Evolutionary conservation across 2,797 vertebrate species (phyloP), one percentile per base, ranked within the genome.

Genomic region (Chelon auratus): DNA sequence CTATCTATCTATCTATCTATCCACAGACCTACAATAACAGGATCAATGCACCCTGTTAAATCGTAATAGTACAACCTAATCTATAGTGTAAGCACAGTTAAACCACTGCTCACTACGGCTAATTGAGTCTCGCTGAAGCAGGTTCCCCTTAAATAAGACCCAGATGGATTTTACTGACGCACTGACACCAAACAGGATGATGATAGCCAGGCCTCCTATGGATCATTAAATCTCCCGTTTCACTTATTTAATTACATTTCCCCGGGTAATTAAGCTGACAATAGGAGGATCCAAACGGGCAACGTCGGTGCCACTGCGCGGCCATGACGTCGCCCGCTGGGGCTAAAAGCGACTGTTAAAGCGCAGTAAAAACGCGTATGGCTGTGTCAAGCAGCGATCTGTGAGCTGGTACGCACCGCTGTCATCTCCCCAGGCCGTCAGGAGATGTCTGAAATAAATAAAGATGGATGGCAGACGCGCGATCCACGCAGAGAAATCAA

Each of bases 391-490:
- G 64, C 43, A 6, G 9, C 0, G 17, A 20, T 22, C 9, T 26
- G 11, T 24, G 10, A 3, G 9, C 1, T 2, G 42, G 18, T 47
- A 33, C 24, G 11, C 45, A 39, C 13, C 15, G 0, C 43, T 45
- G 36, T 43, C 55, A 68, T 54, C 37, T 2, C n/a, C 18, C 18
- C 30, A 63, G 77, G 58, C 75, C 68, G 17, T 10, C 12, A 37
- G 26, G 39, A 64, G 55, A 66, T 0, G 45, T 9, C 33, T 48
- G 11, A 11, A 33, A 69, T 17, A 2, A 10, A 59, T 1, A 3
- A 8, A 45, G n/a, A 51, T 9, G 39, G 11, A 51, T 36, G 18
- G 15, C 20, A 11, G 12, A 40, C 39, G 37, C 9, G 15, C 15
- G 4, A 17, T 45, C 39, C 39, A 1, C 3, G 20, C 9, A 2